Evolutionary conservation across 2,888 invertebrate species (phyloP), one percentile per base, ranked within the genome.

Genomic region (Nomada goodeniana): DNA sequence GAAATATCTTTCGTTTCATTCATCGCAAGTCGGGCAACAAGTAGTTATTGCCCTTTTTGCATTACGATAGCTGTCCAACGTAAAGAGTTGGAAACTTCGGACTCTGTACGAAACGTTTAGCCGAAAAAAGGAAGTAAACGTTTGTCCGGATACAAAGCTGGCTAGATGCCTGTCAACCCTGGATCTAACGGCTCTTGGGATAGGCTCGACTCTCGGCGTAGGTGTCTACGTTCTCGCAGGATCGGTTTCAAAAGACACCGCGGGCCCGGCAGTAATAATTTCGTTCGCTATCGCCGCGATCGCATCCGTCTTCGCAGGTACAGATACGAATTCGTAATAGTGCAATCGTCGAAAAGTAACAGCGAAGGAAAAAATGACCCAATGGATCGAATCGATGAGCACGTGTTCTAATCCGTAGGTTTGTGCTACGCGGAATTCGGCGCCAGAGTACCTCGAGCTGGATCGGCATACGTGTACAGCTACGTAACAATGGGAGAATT

Each of bases 401-500:
- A 7, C 5, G 26, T 42, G 36, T 52, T 50, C 11, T 18, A n/a
- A 9, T 13, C 15, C n/a, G 0, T 92, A 97, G 97, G 97, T n/a
- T 94, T 98, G 0, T 98, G 98, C 91, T 98, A 98, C 93, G 98
- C 98, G 0, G 98, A 98, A 94, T 98, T 98, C 93, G 98, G 98
- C 0, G 97, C 98, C 0, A 94, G 98, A 79, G 98, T 98, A 0
- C 98, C 98, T 0, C 97, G 97, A 91, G 98, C 98, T 0, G 98
- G 98, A 5, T 98, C 98, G 0, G 98, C 98, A 0, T 98, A 98
- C 91, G 96, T 98, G 9, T 98, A 98, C 95, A 98, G 98, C 92
- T 98, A 98, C 93, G 98, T 98, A 23, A 97, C 98, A 69, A 96
- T 98, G 75, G 98, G 98, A 1, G 98, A 98, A 94, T 96, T 98